Conservation (phyloP, 2,888 invertebrate genomes). For the Ormyrus labotus region DNA sequence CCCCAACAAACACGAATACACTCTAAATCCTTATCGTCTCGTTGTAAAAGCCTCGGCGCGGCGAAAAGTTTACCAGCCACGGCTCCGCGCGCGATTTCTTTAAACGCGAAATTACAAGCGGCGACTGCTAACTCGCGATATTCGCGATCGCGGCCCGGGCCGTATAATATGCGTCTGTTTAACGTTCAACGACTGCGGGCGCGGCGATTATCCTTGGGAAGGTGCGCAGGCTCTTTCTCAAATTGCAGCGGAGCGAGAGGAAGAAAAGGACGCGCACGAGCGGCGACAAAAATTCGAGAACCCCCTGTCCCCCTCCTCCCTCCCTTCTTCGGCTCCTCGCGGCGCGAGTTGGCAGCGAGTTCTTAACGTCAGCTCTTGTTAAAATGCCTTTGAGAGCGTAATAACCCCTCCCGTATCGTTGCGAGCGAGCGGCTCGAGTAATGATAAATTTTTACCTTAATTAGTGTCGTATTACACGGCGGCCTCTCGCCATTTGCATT, state of each 20-base stretch:
- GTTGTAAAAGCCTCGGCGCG: background rate
- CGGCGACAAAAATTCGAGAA: slow-evolving; percentile 21
- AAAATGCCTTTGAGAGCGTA: slow-evolving; percentile 34
- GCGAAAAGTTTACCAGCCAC: background rate
- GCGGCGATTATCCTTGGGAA: slow-evolving; percentile 20
- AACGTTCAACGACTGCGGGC: slow-evolving; percentile 49
- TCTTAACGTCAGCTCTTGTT: slow-evolving; percentile 42
- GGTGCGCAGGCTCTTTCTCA: slow-evolving; percentile 7
- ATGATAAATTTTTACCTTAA: slow-evolving; percentile 38
- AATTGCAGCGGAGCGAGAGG: slow-evolving; percentile 9
- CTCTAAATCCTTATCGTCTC: background rate
- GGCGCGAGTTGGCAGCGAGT: slow-evolving; percentile 1
- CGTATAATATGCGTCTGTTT: slow-evolving; percentile 51
- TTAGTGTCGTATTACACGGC: background rate
- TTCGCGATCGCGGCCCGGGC: slow-evolving; percentile 28
- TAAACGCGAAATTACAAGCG: no score
- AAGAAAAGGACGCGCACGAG: background rate
- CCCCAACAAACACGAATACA: no score
- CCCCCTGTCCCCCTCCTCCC: no score
- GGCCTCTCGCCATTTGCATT: slow-evolving; percentile 1
- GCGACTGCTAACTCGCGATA: slow-evolving; percentile 27
- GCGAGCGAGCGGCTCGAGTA: background rate
- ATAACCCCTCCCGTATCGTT: slow-evolving; percentile 13
- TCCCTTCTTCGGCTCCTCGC: background rate
- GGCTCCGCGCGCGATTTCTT: background rate